A percentile compares a stretch with the other conserved stretches of the same genome.
phyloP scores from a whole-genome alignment of 2,888 invertebrate species.

The Allygus modestus region DNA sequence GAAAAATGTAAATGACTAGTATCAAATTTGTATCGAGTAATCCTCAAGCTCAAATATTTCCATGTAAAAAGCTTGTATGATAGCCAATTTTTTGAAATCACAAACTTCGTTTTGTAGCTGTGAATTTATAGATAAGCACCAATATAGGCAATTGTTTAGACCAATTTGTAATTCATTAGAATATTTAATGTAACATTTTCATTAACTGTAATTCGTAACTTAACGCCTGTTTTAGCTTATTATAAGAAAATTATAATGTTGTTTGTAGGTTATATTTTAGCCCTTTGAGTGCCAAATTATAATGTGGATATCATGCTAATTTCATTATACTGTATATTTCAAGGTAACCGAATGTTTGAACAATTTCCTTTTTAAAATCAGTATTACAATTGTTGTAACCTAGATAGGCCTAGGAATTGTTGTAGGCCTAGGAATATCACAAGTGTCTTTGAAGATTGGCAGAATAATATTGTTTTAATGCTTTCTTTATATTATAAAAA shows the following conservation, averaged over 20 bases:
- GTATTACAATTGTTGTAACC: too few relatives aligned
- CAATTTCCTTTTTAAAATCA: too few relatives aligned
- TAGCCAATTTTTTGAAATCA: constrained; percentile 4
- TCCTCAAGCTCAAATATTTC: constrained; percentile 27
- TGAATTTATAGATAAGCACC: constrained; percentile 25
- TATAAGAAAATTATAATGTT: not conserved
- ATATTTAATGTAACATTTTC: not conserved
- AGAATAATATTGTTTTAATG: too few relatives aligned
- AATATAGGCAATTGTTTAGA: constrained; percentile 22
- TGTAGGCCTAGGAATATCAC: too few relatives aligned
- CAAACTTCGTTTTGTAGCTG: not conserved
- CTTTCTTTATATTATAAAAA: too few relatives aligned
- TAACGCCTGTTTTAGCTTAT: not conserved
- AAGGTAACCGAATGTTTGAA: too few relatives aligned
- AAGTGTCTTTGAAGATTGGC: too few relatives aligned
- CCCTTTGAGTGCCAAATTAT: constrained; percentile 11
- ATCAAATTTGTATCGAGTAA: not conserved
- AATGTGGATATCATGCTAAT: not conserved
- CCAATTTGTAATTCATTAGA: not conserved
- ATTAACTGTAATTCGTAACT: constrained; percentile 6
- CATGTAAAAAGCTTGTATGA: constrained; percentile 19
- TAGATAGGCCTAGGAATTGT: too few relatives aligned
- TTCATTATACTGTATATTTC: too few relatives aligned
- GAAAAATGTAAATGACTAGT: constrained; percentile 3
- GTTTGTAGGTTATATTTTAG: not conserved